A percentile compares a stretch with the other conserved stretches of the same genome.
These are phyloP conservation scores for Macropus fuliginosus DNA, from an alignment of 2,797 vertebrate genomes.

Conservation along the genomic window DNA sequence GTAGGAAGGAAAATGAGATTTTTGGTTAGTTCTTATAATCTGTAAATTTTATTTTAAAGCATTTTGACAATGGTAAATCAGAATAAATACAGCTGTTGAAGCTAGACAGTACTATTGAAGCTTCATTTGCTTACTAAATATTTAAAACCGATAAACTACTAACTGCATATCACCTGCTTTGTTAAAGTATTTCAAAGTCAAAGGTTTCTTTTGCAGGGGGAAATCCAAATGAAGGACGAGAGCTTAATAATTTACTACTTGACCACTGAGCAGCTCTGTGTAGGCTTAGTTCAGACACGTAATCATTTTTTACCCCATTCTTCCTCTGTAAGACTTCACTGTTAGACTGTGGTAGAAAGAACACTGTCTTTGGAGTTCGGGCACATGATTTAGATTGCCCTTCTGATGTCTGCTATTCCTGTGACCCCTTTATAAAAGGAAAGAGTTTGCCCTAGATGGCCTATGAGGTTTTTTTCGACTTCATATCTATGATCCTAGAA, in stretches of 20 bases:
- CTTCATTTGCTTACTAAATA: slow-evolving; percentile 33
- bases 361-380: background rate
- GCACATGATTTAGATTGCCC: background rate
- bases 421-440: background rate
- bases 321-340: background rate
- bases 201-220: background rate
- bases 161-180: background rate
- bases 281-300: background rate
- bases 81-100: background rate
- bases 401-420: background rate
- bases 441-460: background rate
- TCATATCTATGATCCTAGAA: background rate
- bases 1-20: slow-evolving; percentile 50
- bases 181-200: background rate
- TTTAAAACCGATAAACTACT: slow-evolving; percentile 23
- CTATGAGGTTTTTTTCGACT: background rate
- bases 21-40: slow-evolving; percentile 26
- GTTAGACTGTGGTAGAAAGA: background rate
- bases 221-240: background rate
- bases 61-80: slow-evolving; percentile 33
- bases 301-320: background rate
- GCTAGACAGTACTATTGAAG: background rate
- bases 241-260: background rate
- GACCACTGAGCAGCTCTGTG: too few relatives aligned
- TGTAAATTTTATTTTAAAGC: slow-evolving; percentile 44